phyloP scores from a whole-genome alignment of 2,888 invertebrate species.

The Ophion ellenae region DNA sequence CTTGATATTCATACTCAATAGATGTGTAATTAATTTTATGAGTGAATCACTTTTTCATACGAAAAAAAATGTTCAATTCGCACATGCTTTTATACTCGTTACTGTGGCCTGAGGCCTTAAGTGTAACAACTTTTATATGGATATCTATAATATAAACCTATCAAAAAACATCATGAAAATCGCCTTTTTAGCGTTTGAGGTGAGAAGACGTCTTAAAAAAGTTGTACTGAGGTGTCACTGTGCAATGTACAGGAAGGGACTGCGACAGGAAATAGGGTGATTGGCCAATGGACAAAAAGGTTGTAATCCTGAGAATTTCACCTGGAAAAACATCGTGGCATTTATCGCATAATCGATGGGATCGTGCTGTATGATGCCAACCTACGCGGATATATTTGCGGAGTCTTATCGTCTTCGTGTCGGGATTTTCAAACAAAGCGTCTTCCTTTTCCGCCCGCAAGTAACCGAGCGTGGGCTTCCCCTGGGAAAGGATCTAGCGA shows the following conservation, averaged over 20 bases:
- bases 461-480: slow-evolving; percentile 26
- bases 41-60: too few relatives aligned
- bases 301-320: slow-evolving; percentile 36
- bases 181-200: too few relatives aligned
- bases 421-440: slow-evolving; percentile 60
- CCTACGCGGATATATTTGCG: not conserved
- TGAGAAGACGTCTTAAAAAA: not conserved
- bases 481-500: slow-evolving; percentile 15
- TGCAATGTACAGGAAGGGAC: not conserved
- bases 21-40: too few relatives aligned
- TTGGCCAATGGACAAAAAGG: slow-evolving; percentile 40
- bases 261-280: not conserved
- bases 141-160: too few relatives aligned
- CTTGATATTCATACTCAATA: too few relatives aligned
- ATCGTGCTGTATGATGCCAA: slow-evolving; percentile 16
- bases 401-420: slow-evolving; percentile 50
- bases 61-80: too few relatives aligned
- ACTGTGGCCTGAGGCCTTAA: too few relatives aligned
- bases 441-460: slow-evolving; percentile 36
- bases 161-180: too few relatives aligned
- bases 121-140: too few relatives aligned
- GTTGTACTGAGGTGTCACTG: not conserved
- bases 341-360: slow-evolving; percentile 18
- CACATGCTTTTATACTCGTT: too few relatives aligned
- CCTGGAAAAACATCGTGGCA: slow-evolving; percentile 9